Evolutionary conservation across 2,113 vertebrate genomes (phyloP).

Genomic region (Corythaixoides concolor): DNA sequence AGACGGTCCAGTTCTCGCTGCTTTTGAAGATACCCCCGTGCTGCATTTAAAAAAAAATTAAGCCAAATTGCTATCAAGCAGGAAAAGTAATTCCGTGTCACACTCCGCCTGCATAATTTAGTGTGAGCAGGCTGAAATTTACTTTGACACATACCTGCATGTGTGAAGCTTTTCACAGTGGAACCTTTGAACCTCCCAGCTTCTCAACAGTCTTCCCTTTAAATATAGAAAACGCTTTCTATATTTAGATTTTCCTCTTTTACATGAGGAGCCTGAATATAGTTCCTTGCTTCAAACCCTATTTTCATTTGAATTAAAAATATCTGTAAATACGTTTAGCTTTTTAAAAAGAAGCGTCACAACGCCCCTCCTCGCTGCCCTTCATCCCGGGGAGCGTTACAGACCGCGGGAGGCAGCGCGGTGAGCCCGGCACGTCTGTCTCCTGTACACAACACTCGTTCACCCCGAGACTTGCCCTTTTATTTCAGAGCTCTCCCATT

Average conservation of each 20-base stretch:
- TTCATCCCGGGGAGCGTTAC: neutral
- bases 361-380: neutral
- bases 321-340: neutral
- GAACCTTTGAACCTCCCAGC: neutral
- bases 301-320: neutral
- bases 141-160: neutral
- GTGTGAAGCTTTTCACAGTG: neutral
- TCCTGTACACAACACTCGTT: neutral
- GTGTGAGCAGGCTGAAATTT: neutral
- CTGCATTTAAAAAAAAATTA: neutral
- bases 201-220: neutral
- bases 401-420: accelerated
- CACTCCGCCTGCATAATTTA: neutral
- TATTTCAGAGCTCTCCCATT: neutral
- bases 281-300: neutral
- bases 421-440: accelerated
- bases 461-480: neutral
- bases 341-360: neutral
- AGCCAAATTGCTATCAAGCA: neutral
- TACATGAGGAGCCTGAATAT: neutral
- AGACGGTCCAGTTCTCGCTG: neutral
- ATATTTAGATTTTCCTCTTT: neutral
- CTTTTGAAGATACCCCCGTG: neutral
- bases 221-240: neutral
- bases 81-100: neutral